phyloP scores from a whole-genome alignment of 2,797 vertebrate genomes.

The Ptychadena robeensis region DNA sequence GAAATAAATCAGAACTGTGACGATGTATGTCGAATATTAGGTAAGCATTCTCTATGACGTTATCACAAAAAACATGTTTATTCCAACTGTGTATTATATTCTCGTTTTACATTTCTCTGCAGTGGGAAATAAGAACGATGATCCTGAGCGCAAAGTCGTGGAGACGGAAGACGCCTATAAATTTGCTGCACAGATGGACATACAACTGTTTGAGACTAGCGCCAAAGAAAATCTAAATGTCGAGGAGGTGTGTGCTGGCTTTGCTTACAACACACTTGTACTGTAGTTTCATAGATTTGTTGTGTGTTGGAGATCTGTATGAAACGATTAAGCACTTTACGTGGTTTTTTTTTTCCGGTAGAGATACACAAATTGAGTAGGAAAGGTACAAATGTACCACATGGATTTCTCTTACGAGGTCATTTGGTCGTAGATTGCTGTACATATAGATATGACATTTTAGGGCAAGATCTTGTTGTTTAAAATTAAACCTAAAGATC shows the following conservation, averaged over 20 bases:
- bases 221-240: slow-evolving; percentile 98
- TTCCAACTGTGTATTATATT: background rate
- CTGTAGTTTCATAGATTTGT: background rate
- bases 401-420: too few relatives aligned
- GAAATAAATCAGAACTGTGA: slow-evolving; percentile 99
- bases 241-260: slow-evolving; percentile 85
- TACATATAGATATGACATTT: background rate
- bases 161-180: slow-evolving; percentile 97
- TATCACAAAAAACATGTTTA: background rate
- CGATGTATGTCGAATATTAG: slow-evolving; percentile 97
- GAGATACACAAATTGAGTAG: background rate
- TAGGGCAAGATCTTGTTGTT: background rate
- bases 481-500: too few relatives aligned
- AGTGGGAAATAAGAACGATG: slow-evolving; percentile 99
- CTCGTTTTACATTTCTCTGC: background rate
- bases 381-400: background rate
- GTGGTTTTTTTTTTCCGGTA: background rate
- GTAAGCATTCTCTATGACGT: slow-evolving; percentile 70
- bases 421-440: background rate
- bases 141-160: slow-evolving; percentile 96
- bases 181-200: slow-evolving; percentile 98
- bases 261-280: background rate
- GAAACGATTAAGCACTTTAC: too few relatives aligned
- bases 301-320: background rate
- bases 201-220: slow-evolving; percentile 97